Evolutionary conservation across 2,113 vertebrate genomes (phyloP).

Genomic region (Redunca redunca): DNA sequence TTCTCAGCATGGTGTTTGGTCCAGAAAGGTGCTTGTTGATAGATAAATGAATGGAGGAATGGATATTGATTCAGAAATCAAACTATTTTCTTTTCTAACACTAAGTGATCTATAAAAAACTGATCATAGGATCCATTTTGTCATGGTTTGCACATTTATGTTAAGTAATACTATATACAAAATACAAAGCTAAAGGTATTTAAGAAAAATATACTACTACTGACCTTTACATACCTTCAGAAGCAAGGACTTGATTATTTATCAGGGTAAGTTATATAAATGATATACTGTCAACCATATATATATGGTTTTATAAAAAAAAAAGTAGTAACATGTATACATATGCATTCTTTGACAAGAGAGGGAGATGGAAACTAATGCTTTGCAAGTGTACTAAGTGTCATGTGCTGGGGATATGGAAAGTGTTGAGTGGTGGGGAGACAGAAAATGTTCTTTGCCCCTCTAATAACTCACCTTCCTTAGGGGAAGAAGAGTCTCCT

Average conservation of each 20-base stretch:
- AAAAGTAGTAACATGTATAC: not conserved
- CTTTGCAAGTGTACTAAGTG: not conserved
- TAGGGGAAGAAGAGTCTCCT: not conserved
- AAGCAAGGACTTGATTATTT: not conserved
- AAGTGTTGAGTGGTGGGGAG: not conserved
- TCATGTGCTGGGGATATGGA: not conserved
- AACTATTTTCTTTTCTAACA: not conserved
- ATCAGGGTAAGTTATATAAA: not conserved
- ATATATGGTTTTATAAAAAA: not conserved
- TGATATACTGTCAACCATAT: not conserved
- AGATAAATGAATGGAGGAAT: not conserved
- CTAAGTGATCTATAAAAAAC: not conserved
- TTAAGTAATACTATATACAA: not conserved
- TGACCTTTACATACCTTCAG: not conserved
- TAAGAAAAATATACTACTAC: not conserved
- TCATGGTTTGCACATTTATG: not conserved
- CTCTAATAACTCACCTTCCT: not conserved
- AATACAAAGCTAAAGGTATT: not conserved
- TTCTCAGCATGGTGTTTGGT: not conserved
- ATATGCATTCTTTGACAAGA: not conserved
- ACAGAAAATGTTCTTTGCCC: rapidly evolving
- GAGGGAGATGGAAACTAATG: not conserved
- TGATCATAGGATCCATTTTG: not conserved
- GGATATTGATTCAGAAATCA: not conserved
- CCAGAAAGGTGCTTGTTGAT: not conserved